These are phyloP conservation scores for Diplazon laetatorius DNA, from an alignment of 2,888 invertebrate species.

Conservation along the genomic window DNA sequence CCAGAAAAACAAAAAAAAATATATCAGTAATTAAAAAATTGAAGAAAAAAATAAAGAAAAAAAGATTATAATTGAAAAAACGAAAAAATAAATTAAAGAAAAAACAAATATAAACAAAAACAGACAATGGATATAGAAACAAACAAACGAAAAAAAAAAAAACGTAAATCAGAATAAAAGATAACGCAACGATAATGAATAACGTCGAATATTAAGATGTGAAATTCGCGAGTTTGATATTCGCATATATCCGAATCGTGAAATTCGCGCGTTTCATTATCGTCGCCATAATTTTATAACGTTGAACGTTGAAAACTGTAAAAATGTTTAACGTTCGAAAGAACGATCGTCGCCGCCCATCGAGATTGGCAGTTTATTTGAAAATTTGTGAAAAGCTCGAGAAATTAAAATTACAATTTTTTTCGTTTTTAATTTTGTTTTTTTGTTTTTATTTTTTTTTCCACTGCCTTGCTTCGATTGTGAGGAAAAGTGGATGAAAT, in stretches of 20 bases:
- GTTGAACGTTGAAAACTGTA: slow-evolving; percentile 71
- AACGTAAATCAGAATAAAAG: no score
- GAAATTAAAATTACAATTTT: slow-evolving; percentile 29
- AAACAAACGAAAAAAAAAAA: no score
- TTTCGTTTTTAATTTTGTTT: slow-evolving; percentile 40
- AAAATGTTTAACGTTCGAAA: slow-evolving; percentile 71
- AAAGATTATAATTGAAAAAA: slow-evolving; percentile 1
- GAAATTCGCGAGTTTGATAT: slow-evolving; percentile 14
- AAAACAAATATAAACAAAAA: slow-evolving; percentile 1
- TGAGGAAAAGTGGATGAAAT: no score
- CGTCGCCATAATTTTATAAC: slow-evolving; percentile 70
- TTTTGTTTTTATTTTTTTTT: not conserved
- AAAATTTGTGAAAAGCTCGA: slow-evolving; percentile 35
- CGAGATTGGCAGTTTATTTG: slow-evolving; percentile 63
- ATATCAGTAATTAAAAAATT: no score
- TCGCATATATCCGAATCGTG: slow-evolving; percentile 28
- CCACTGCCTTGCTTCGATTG: slow-evolving; percentile 4
- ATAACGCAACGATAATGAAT: no score
- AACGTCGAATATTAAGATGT: no score
- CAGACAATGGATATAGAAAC: slow-evolving; percentile 43
- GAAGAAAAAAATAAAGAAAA: slow-evolving; percentile 26
- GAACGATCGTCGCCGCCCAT: slow-evolving; percentile 64
- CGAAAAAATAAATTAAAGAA: slow-evolving; percentile 37
- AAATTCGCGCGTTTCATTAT: slow-evolving; percentile 60
- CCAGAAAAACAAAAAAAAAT: slow-evolving; percentile 38